Conservation (phyloP, 2,888 invertebrate species). For the Alcis repandata region DNA sequence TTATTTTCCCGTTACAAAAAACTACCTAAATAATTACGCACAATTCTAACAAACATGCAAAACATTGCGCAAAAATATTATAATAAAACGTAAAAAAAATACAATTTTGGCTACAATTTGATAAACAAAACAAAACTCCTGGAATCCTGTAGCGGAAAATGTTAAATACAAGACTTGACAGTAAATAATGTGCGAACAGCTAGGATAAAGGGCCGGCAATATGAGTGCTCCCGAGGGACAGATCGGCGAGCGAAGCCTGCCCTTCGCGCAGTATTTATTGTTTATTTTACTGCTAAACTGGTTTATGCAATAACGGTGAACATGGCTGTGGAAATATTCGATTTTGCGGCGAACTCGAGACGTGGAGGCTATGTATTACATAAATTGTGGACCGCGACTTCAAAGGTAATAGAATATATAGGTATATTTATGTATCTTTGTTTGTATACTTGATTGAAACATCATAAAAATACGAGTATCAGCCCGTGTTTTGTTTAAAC, state of each 20-base stretch:
- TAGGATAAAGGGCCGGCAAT: conserved; percentile 61
- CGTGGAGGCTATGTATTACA: conserved; percentile 17
- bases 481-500: no score
- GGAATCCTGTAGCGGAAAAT: conserved; percentile 52
- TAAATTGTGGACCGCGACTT: neutral
- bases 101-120: conserved; percentile 5
- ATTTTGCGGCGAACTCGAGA: conserved; percentile 37
- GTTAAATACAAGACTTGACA: conserved; percentile 58
- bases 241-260: conserved; percentile 56
- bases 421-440: no score
- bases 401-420: neutral
- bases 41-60: no score
- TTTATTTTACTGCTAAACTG: conserved; percentile 56
- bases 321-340: conserved; percentile 40
- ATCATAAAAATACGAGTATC: neutral
- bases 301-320: conserved; percentile 43
- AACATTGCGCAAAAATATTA: no score
- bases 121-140: conserved; percentile 38
- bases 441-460: neutral
- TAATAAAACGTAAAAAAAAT: neutral
- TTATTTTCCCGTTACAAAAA: no score
- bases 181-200: conserved; percentile 69
- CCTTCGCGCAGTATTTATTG: conserved; percentile 61
- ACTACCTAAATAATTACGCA: no score
- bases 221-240: conserved; percentile 67